Evolutionary conservation across 2,797 vertebrate species (phyloP).

Genomic region (Corythornis leucogaster): DNA sequence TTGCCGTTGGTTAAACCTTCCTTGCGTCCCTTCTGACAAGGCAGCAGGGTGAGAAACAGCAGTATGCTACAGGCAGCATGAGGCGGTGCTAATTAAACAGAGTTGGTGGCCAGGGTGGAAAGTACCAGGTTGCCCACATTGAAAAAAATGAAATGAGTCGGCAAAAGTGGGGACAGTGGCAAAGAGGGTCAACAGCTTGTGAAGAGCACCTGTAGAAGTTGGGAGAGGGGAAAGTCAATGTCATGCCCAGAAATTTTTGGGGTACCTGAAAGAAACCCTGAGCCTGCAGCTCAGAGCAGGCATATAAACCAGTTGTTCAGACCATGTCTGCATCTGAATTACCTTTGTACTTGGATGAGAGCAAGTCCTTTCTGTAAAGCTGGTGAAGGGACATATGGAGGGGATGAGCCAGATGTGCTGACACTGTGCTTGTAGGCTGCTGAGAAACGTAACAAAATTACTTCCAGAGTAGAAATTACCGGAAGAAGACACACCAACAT

Average conservation of each 20-base stretch:
- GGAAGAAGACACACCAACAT: conserved; percentile 19
- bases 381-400: background rate
- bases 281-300: background rate
- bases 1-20: background rate
- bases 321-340: background rate
- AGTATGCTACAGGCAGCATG: rapidly evolving
- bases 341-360: background rate
- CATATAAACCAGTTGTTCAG: background rate
- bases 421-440: background rate
- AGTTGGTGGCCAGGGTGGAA: background rate
- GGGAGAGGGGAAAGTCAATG: background rate
- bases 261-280: background rate
- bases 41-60: background rate
- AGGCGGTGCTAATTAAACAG: background rate
- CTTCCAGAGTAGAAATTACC: background rate
- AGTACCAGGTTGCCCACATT: background rate
- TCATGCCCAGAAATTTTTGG: background rate
- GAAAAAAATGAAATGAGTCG: background rate
- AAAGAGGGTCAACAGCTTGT: background rate
- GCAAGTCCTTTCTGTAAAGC: background rate
- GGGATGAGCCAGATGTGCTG: background rate
- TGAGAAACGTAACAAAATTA: background rate
- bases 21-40: background rate
- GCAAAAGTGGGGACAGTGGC: background rate
- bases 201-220: background rate